Evolutionary conservation across 2,113 vertebrate species (phyloP).

Genomic region (Penelope pileata): DNA sequence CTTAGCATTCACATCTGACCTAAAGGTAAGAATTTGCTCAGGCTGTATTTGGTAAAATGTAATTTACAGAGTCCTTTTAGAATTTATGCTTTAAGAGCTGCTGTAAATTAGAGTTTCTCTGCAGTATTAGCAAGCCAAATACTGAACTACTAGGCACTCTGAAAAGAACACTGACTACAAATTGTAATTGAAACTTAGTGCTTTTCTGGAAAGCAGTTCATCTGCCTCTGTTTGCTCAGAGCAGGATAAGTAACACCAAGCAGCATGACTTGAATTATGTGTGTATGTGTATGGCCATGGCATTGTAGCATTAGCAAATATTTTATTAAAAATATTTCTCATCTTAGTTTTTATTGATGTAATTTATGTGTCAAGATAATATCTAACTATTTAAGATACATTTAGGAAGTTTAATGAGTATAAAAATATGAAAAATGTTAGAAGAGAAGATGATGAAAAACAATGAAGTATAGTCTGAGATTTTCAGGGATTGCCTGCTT

Average conservation of each 20-base stretch:
- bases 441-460: neutral
- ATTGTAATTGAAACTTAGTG: neutral
- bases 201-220: slow-evolving; percentile 22
- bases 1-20: neutral
- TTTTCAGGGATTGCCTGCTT: neutral
- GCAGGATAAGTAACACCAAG: neutral
- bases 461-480: neutral
- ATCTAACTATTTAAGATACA: neutral
- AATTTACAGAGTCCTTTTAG: neutral
- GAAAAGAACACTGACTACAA: neutral
- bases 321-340: neutral
- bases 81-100: neutral
- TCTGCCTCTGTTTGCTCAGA: neutral
- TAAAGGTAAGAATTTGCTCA: neutral
- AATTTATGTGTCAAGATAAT: neutral
- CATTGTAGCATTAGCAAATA: neutral
- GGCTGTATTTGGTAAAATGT: neutral
- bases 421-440: neutral
- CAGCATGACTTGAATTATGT: neutral
- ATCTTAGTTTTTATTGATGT: neutral
- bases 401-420: neutral
- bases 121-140: slow-evolving; percentile 4
- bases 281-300: neutral
- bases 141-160: neutral
- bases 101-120: neutral